Base-by-base conservation (phyloP, 2,113 vertebrate species). In the Gobio gobio region DNA sequence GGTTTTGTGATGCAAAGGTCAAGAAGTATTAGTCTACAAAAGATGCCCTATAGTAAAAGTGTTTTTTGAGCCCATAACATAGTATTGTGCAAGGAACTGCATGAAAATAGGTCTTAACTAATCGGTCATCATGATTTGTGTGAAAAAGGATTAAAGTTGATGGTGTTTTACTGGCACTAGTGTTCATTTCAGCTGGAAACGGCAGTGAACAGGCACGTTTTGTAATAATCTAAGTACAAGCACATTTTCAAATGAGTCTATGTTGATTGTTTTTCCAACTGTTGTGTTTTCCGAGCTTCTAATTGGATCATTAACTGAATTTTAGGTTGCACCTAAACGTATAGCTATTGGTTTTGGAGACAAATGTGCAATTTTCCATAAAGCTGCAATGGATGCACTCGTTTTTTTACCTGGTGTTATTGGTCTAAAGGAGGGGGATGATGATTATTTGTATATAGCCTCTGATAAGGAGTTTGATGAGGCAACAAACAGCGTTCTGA, bases 391-490 rank as follows among this genome's bases (percentile, higher is more conserved):
- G 16, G 58, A 5, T 20, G 3, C 1, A 20, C n/a, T 70, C 16
- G 10, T 76, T 61, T 84, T 83, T 80, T 20, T 36, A 72, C 72
- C 82, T 73, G 56, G 58, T 86, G 66, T 73, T 86, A 45, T 80
- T 66, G 33, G 16, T 72, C 54, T 85, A 54, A 88, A 86, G 82
- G 43, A 86, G 72, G 59, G 49, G 76, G 51, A 49, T 73, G 75
- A 83, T 84, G 14, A 61, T 64, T 54, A 73, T 54, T 54, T 83
- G 87, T 81, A 68, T 88, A 63, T 8, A 51, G 63, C 79, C 5
- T n/a, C 36, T 43, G 76, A 59, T 59, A 49, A 66, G 43, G 59
- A 45, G 45, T 82, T 72, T 86, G 81, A 45, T 76, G 81, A 64
- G 80, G 80, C 78, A 73, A 86, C 85, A 86, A 86, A 84, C 77